Base-by-base conservation (phyloP, 2,797 vertebrate species). In the Oreortyx pictus region DNA sequence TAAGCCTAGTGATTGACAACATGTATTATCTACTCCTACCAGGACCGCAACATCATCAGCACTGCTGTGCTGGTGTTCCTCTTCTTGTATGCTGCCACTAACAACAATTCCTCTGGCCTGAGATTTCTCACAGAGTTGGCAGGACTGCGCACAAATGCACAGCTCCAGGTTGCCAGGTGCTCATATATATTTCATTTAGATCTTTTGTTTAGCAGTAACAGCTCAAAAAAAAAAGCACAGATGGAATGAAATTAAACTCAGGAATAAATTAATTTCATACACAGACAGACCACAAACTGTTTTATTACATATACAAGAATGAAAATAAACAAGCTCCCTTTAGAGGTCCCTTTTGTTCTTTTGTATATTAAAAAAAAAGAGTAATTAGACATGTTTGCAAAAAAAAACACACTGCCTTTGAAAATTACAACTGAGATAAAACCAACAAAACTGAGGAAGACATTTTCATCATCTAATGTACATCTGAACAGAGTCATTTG, bases 151-250 rank as follows among this genome's bases (percentile, higher is more conserved):
- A 60, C 31, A 64, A 80, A 54, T n/a, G 37, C 50, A 72, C 66
- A 56, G 67, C 31, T 31, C 60, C 9, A 46, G 74, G 43, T 57
- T 78, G 64, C 81, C 95, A 90, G 88, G 88, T 89, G 92, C 77
- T 85, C 27, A 31, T 15, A 43, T 59, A 85, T 89, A 95, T 75
- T 90, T 71, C 83, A 91, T 57, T 54, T 25, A 74, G 78, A 82
- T 15, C 31, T 91, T 86, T 81, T 84, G 74, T 89, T 93, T 91
- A 88, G 70, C 52, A 94, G 85, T 41, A 93, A 91, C 56, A 89
- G 88, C 80, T 82, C 43, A 49, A 86, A 91, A 91, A 91, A 91
- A 16, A 91, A 94, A 91, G 59, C 81, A 90, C 77, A 96, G 91
- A 92, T 49, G 72, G 84, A 95, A 81, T 56, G 11, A 88, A 81